A percentile compares a stretch with the other conserved stretches of the same genome.
These are phyloP conservation scores for Scaptomyza hsui DNA, from an alignment of 1,140 invertebrate genomes.

Conservation along the genomic window DNA sequence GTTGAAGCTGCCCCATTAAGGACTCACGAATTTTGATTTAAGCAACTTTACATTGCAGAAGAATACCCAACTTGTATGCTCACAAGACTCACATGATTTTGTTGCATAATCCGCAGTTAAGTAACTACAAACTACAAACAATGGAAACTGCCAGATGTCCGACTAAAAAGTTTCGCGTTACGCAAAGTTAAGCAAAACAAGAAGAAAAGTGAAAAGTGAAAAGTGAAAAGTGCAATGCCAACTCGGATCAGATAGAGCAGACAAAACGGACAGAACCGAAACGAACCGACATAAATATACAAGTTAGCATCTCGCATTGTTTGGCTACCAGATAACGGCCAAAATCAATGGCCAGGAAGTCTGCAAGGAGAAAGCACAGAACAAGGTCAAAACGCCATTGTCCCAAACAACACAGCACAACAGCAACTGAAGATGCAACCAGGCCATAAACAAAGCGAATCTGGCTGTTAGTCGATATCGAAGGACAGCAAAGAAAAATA, in stretches of 20 bases:
- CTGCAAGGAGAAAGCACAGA: slow-evolving; percentile 15
- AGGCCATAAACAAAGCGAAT: slow-evolving; percentile 27
- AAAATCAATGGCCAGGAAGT: slow-evolving; percentile 71
- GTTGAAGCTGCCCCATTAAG: slow-evolving; percentile 52
- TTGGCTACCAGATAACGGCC: slow-evolving; percentile 50
- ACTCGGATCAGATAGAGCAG: slow-evolving; percentile 17
- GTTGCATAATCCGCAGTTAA: not conserved
- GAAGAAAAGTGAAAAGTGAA: slow-evolving; percentile 1
- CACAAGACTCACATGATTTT: not conserved
- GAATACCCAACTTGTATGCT: slow-evolving; percentile 16
- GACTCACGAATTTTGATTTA: slow-evolving; percentile 31
- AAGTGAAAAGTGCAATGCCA: slow-evolving; percentile 12
- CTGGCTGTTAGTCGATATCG: slow-evolving; percentile 14
- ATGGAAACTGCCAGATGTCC: slow-evolving; percentile 16
- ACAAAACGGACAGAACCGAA: not conserved
- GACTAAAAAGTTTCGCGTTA: slow-evolving; percentile 42
- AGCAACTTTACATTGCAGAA: slow-evolving; percentile 21
- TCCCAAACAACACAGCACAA: slow-evolving; percentile 7
- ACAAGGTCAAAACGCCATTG: slow-evolving; percentile 61
- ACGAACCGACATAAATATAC: slow-evolving; percentile 52
- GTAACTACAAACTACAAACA: slow-evolving; percentile 20
- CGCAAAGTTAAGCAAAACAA: slow-evolving; percentile 47
- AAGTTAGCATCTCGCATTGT: slow-evolving; percentile 57
- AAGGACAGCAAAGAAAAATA: slow-evolving; percentile 18
- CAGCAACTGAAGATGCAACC: slow-evolving; percentile 18